Base-by-base conservation (phyloP, 1,140 invertebrate species). In the Andrena cerasifolii region DNA sequence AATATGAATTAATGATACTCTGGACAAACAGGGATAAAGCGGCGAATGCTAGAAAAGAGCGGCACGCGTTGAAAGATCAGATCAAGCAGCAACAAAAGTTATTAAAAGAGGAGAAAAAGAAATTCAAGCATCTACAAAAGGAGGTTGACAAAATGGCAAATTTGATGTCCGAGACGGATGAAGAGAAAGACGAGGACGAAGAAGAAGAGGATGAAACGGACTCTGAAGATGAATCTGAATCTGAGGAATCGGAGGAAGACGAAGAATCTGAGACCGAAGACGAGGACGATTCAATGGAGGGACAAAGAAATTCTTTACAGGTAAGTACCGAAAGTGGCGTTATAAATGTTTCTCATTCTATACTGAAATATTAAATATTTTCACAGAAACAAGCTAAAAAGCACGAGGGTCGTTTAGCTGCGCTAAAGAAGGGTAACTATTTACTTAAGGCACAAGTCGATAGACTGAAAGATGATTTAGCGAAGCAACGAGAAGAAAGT, bases 91-190 rank as follows among this genome's bases (percentile, higher is more conserved):
- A 97, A 87, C 95, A 97, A 81, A 93, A 94, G 6, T 93, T 95
- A 68, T 93, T 97, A 12, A 94, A 94, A 83, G 95, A 95, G 54
- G 96, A 96, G 82, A 96, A 95, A 82, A 95, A 95, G 82, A 96
- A 96, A 89, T 96, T 95, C 86, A 96, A 95, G 86, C 94, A 94
- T 59, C 89, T 98, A 43, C 96, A 97, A 89, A 97, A 96, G 82
- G 97, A 98, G 92, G 96, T 97, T 4, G 96, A 97, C 83, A 97
- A 97, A 92, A 97, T 98, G 96, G 96, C 96, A 0, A 95, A 95
- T 21, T 93, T 97, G 72, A 96, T 97, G 95, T 96, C 95, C 75
- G 96, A 96, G 82, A 94, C 94, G 3, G 95, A 96, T 16, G 96
- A 96, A n/a, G 95, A 96, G 5, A 95, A 94, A n/a, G 93, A 91